phyloP scores from a whole-genome alignment of 2,888 invertebrate species.

The Plutella xylostella region DNA sequence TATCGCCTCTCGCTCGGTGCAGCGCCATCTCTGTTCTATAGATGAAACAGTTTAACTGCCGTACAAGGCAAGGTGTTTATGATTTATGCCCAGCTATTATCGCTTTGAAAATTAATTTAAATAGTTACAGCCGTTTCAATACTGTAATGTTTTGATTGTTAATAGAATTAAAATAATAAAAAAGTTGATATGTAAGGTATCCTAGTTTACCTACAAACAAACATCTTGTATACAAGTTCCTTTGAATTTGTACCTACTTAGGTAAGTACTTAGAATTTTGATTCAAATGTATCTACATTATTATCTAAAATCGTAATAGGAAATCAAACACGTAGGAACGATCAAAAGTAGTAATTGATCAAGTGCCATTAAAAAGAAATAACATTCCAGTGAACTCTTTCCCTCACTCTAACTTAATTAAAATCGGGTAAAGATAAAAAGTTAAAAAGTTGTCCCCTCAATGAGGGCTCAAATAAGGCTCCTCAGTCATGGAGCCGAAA shows the following conservation, averaged over 20 bases:
- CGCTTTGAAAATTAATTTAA: slow-evolving; percentile 38
- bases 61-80: slow-evolving; percentile 50
- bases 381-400: not conserved
- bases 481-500: slow-evolving; percentile 4
- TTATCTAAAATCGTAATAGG: no score
- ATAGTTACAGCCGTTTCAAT: slow-evolving; percentile 28
- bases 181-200: no score
- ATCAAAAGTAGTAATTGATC: no score
- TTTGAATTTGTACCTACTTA: no score
- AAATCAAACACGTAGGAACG: no score
- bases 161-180: not conserved
- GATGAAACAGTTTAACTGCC: slow-evolving; percentile 50
- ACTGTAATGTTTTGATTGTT: slow-evolving; percentile 4
- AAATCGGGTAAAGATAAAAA: slow-evolving; percentile 33
- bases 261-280: no score
- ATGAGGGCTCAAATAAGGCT: slow-evolving; percentile 13
- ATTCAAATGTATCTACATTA: no score
- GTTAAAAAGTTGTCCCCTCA: slow-evolving; percentile 22
- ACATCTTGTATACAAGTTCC: no score
- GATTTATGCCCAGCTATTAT: slow-evolving; percentile 48
- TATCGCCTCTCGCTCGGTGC: slow-evolving; percentile 44
- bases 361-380: not conserved
- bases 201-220: no score
- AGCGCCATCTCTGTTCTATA: slow-evolving; percentile 53
- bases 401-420: slow-evolving; percentile 52